Conservation (phyloP, 2,113 vertebrate species). For the Plestiodon gilberti region DNA sequence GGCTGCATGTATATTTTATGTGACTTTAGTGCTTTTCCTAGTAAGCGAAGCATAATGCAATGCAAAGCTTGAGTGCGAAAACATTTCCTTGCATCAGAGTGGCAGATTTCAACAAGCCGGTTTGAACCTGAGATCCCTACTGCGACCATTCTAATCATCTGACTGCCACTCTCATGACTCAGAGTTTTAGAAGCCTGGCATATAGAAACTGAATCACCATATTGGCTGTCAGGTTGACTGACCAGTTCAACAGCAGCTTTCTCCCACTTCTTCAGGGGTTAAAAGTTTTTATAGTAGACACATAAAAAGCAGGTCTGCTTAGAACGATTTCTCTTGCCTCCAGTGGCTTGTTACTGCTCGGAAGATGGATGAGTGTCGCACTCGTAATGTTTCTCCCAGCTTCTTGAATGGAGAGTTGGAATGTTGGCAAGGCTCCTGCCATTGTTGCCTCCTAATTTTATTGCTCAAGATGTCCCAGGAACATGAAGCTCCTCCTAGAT, state of each 20-base stretch:
- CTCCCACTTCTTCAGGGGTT: neutral
- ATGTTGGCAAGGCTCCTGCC: neutral
- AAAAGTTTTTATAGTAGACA: neutral
- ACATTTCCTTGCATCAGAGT: neutral
- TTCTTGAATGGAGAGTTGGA: neutral
- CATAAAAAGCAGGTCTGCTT: neutral
- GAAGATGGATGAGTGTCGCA: slow-evolving; percentile 1
- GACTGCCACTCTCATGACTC: no score
- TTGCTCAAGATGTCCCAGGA: neutral
- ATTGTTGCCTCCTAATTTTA: neutral
- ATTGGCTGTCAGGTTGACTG: neutral
- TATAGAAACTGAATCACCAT: neutral
- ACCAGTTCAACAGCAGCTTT: neutral
- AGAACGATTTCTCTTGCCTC: neutral
- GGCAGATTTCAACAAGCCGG: neutral
- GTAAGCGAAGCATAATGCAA: neutral
- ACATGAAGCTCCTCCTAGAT: neutral
- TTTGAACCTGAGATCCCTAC: neutral
- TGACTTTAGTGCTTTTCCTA: slow-evolving; percentile 8
- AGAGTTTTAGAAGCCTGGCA: neutral
- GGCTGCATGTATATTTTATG: slow-evolving; percentile 48
- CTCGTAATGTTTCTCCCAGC: slow-evolving; percentile 3
- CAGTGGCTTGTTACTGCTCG: neutral
- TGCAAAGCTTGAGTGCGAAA: neutral
- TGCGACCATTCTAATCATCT: no score